phyloP scores from a whole-genome alignment of 2,113 vertebrate species.

The Falco punctatus region DNA sequence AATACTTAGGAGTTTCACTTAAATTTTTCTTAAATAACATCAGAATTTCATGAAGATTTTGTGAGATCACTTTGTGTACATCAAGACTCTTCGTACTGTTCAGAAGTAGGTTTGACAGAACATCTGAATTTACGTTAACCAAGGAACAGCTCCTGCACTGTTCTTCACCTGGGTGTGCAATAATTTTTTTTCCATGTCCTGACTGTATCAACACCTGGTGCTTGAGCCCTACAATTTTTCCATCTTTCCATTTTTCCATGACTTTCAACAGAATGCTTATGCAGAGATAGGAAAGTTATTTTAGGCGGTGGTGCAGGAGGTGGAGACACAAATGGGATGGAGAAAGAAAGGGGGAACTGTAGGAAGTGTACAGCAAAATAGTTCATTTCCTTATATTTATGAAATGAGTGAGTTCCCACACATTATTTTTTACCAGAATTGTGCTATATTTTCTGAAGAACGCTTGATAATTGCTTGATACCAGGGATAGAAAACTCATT shows the following conservation, averaged over 20 bases:
- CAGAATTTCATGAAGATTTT: not conserved
- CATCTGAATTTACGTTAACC: fast-evolving
- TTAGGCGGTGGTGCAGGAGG: not conserved
- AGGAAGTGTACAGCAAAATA: not conserved
- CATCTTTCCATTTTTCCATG: not conserved
- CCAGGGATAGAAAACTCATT: not conserved
- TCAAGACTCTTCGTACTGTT: not conserved
- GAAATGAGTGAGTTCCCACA: constrained; percentile 21
- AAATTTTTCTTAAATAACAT: not conserved
- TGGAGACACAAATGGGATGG: not conserved
- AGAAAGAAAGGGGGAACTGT: not conserved
- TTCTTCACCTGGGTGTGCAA: not conserved
- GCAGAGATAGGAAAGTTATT: not conserved
- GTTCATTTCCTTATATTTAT: constrained; percentile 44
- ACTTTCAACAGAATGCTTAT: not conserved
- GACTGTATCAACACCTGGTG: not conserved
- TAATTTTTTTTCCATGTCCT: not conserved
- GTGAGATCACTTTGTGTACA: not conserved
- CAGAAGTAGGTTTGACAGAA: not conserved
- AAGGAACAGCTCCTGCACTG: not conserved
- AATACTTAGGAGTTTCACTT: not conserved
- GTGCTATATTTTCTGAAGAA: not conserved
- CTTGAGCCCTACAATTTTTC: not conserved
- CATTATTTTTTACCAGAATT: constrained; percentile 3
- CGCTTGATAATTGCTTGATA: not conserved